Evolutionary conservation across 2,113 vertebrate species (phyloP), one percentile per base, ranked within the genome.

Genomic region (Rhipidura dahli): DNA sequence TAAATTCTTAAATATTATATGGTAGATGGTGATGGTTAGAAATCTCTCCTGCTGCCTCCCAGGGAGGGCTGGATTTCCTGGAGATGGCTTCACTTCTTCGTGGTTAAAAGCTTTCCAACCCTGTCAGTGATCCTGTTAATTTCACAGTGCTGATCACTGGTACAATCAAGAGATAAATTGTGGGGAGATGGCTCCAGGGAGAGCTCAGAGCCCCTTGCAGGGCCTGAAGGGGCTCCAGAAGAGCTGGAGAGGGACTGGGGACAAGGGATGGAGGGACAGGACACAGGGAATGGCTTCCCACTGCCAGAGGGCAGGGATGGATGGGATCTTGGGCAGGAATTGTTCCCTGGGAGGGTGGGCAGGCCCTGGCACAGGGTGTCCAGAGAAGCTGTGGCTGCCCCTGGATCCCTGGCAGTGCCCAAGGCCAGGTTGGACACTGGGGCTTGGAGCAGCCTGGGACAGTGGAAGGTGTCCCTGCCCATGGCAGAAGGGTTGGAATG

Each of bases 261-360:
- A 23, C 14, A 28, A 27, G 33, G 31, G 0, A 0, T 37, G 39
- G 54, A 44, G 18, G 5, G 19, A 49, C 26, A 64, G 42, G 26
- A 35, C 21, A 18, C 7, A 16, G 49, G 49, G 35, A 80, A 19
- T 42, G 57, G 50, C 11, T 79, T 17, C n/a, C 15, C 24, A 63
- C 1, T 79, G 49, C 40, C 11, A 56, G 35, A 64, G 49, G 13
- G 4, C 30, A 71, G 40, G 16, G 20, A 0, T 11, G 0, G 40
- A 4, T 40, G 24, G 49, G 42, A 12, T 10, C 18, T 18, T 47
- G 13, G 65, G 21, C 7, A 47, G 30, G 11, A 63, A 39, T 39
- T 39, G 39, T 39, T 39, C 11, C 39, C 40, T 47, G 28, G 0
- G 54, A 21, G 12, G 23, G 8, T 47, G 75, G 10, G 0, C 0